Evolutionary conservation across 1,140 invertebrate species (phyloP).

Genomic region (Orussus abietinus): DNA sequence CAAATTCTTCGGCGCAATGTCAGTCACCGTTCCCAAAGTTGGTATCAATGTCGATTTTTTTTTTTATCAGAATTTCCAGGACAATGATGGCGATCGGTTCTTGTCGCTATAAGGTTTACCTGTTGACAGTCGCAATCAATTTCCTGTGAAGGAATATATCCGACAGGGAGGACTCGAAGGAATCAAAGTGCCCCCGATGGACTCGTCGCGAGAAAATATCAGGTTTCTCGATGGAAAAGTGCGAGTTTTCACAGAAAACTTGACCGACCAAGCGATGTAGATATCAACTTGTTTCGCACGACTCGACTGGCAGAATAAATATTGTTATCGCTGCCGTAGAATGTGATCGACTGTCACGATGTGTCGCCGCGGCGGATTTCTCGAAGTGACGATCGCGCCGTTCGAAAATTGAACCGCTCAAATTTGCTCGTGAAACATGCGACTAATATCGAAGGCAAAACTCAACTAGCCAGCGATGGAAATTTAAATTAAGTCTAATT

Average conservation of each 20-base stretch:
- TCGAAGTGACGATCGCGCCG: not conserved
- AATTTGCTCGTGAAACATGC: not conserved
- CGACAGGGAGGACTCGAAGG: not conserved
- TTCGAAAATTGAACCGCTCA: not conserved
- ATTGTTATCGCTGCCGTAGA: too few relatives aligned
- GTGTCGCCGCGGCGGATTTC: too few relatives aligned
- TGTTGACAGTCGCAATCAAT: constrained; percentile 28
- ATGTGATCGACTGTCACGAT: too few relatives aligned
- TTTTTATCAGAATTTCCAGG: too few relatives aligned
- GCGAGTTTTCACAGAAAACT: constrained; percentile 30
- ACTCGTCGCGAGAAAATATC: constrained; percentile 2
- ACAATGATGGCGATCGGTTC: constrained; percentile 29
- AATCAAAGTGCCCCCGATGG: constrained; percentile 1
- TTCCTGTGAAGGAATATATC: constrained; percentile 10
- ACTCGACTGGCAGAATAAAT: too few relatives aligned
- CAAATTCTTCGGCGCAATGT: too few relatives aligned
- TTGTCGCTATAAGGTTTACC: constrained; percentile 26
- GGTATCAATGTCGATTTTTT: too few relatives aligned
- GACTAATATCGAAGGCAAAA: not conserved
- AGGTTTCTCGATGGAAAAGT: constrained; percentile 10
- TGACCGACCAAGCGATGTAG: constrained; percentile 16
- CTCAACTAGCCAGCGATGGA: too few relatives aligned
- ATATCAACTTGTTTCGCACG: not conserved
- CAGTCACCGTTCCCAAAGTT: too few relatives aligned
- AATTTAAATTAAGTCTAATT: too few relatives aligned